A percentile compares a stretch with the other conserved stretches of the same genome.
These are phyloP conservation scores for Melitaea cinxia DNA, from an alignment of 1,140 invertebrate species.

Conservation along the genomic window DNA sequence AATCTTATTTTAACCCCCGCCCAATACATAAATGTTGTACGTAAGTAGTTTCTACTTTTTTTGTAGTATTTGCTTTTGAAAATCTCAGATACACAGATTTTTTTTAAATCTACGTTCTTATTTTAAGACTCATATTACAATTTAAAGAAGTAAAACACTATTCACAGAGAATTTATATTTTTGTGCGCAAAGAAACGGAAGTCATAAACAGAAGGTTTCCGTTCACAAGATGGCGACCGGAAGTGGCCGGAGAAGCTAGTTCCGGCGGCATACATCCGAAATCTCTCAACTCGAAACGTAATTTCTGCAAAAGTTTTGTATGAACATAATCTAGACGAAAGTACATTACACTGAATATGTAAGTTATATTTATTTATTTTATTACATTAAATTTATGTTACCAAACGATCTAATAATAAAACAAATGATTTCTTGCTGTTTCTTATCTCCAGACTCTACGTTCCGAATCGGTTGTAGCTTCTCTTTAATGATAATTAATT, in stretches of 20 bases:
- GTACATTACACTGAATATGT: no score
- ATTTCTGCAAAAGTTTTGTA: conserved; percentile 28
- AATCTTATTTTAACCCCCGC: no score
- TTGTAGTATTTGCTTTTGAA: no score
- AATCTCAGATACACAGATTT: background rate
- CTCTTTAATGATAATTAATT: no score
- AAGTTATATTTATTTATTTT: no score
- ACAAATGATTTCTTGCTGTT: no score
- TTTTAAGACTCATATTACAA: background rate
- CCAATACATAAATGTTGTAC: no score
- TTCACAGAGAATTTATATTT: conserved; percentile 45
- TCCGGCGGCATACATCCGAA: conserved; percentile 60
- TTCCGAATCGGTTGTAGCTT: no score
- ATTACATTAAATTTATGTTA: no score
- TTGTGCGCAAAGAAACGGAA: conserved; percentile 55
- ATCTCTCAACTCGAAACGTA: conserved; percentile 47
- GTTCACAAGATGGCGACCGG: conserved; percentile 63
- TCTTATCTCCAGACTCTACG: no score
- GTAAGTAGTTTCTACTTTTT: no score
- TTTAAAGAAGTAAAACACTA: background rate
- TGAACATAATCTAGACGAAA: background rate
- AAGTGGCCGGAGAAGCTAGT: conserved; percentile 49
- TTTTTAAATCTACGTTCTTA: background rate
- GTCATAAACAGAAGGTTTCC: conserved; percentile 59
- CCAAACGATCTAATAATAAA: no score